Base-by-base conservation (phyloP, 92 coral and sea anemone genomes). In the Isaurus tuberculatus region DNA sequence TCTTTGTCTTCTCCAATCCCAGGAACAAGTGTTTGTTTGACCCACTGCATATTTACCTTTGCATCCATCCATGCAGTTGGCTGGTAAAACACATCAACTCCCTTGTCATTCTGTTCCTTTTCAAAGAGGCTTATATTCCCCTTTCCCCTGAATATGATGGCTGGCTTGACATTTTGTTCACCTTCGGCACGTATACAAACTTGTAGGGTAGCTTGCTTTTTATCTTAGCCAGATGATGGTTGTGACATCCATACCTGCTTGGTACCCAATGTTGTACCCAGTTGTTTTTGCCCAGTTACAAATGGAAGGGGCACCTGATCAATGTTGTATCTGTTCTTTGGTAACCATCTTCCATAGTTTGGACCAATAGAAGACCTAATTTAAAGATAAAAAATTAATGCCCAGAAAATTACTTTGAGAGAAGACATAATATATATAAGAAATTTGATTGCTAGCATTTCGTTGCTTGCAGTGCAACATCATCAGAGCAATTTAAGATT, bases 271-370 rank as follows among this genome's bases (percentile, higher is more conserved):
- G 69, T 48, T 11, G 68, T 79, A 46, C 68, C 68, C 17, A 79
- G 68, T 28, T 16, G 68, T 0, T 69, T 79, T 27, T 69, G 86
- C 49, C 37, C 86, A 69, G 14, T 28, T 8, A 82, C 86, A 69
- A 82, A 82, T 48, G 86, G 65, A n/a, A 82, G 68, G 10, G 86
- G 86, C 23, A 82, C 79, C 51, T 82, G 86, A 43, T 70, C 79
- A 22, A 70, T 30, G 31, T 70, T 82, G 65, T 69, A 82, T 48
- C 84, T 13, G 14, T 84, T 61, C 33, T 46, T 61, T 9, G 82
- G 73, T 0, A 23, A 1, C 82, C 86, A 79, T 80, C 90, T 70
- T 20, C 90, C 90, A 80, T 86, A 86, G n/a, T 86, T 86, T 70
- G 82, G 80, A 29, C 79, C 86, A 72, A 87, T 20, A 10, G 26